Evolutionary conservation across 2,113 vertebrate species (phyloP), one percentile per base, ranked within the genome.

Genomic region (Psilopsiagon aurifrons): DNA sequence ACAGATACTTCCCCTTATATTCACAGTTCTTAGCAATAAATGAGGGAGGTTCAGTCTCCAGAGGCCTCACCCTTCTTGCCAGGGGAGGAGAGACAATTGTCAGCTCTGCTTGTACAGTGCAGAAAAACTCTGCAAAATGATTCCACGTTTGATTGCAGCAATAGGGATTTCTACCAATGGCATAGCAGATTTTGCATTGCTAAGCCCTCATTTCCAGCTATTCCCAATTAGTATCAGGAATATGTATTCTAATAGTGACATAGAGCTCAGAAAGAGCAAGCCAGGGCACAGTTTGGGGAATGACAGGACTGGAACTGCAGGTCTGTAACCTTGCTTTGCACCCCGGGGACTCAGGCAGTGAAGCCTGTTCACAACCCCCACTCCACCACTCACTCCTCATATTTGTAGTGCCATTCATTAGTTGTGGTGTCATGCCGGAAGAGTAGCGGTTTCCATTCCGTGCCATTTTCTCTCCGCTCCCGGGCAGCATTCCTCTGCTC

Each of bases 341-440:
- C 3, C 28, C 33, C 7, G 29, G 35, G 33, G 47, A 20, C 55
- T 55, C 33, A 13, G 69, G 52, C 52, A 71, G 44, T 0, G 2
- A 43, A 69, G 5, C 20, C 23, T 94, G 76, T 31, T 39, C 46
- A 9, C 43, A 71, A 13, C 22, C n/a, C 41, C 59, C 39, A 13
- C 23, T 13, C 55, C 47, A 15, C 28, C 70, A 90, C 98, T 88
- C 98, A 99, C 99, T 99, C 98, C 70, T 98, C 97, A 0, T 99
- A 97, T 92, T 93, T 98, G 98, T 99, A 99, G 91, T 1, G 98
- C 99, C 99, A 99, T 70, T 99, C 98, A 0, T 97, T 98, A 60
- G 98, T 98, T 8, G 83, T 27, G 0, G 98, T 86, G 7, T 99
- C 98, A 11, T 98, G 98, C 33, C 4, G 90, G 98, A 99, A 99